These are phyloP conservation scores for Artibeus lituratus DNA, from an alignment of 2,797 vertebrate genomes.

Conservation along the genomic window DNA sequence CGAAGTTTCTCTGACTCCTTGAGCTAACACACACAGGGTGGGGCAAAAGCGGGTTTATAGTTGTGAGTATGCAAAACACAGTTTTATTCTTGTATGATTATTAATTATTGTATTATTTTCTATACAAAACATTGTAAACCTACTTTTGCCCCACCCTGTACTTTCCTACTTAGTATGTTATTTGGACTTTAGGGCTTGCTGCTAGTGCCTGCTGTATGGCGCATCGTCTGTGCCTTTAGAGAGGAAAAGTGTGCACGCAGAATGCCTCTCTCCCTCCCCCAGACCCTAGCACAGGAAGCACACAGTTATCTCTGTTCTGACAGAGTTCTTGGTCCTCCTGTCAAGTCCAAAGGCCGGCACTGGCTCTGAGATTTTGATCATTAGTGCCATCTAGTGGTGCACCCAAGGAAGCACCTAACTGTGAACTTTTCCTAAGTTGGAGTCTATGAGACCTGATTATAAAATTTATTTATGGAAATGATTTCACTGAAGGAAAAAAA, in stretches of 20 bases:
- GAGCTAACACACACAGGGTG: not conserved
- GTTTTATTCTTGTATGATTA: not conserved
- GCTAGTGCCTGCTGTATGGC: not conserved
- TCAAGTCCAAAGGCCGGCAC: not conserved
- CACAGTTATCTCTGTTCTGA: not conserved
- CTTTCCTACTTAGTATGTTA: constrained; percentile 13
- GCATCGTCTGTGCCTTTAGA: not conserved
- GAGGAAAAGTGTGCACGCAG: not conserved
- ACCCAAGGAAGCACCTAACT: not conserved
- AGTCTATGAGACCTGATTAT: not conserved
- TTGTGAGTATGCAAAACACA: not conserved
- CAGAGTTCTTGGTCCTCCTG: not conserved
- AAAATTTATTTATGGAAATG: not conserved
- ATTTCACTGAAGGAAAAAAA: not conserved
- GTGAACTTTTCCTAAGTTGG: not conserved
- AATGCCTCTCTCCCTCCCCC: not conserved
- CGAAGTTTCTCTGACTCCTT: not conserved
- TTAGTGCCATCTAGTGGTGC: constrained; percentile 57
- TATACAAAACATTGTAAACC: not conserved
- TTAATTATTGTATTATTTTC: not conserved
- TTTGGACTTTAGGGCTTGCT: not conserved
- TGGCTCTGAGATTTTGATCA: not conserved
- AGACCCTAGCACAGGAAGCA: not conserved
- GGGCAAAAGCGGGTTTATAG: not conserved
- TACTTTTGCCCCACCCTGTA: not conserved